Evolutionary conservation across 2,888 invertebrate species (phyloP), one percentile per base, ranked within the genome.

Genomic region (Thalpophila matura): DNA sequence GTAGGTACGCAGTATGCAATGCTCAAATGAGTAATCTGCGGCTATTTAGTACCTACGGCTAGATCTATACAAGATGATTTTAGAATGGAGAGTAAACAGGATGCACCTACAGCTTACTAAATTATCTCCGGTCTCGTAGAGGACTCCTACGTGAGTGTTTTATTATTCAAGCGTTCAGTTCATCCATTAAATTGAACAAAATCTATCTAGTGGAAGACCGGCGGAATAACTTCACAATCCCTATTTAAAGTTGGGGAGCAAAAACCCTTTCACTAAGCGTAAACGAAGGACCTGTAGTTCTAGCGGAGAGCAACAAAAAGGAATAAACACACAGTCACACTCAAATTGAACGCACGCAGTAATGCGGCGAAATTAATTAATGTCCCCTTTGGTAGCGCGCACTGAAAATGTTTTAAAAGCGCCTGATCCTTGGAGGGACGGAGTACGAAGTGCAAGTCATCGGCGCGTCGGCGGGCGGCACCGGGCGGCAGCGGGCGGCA

Each of bases 351-450:
- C 86, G 86, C 86, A 87, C 85, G 82, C 59, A 86, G 84, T 85
- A 85, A 85, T 83, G 86, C 84, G 87, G 86, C 81, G 83, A 91
- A 93, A 94, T 93, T 94, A 94, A 94, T 94, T 92, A 94, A 90
- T 89, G 90, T 89, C 86, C 91, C 87, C 86, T 83, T 87, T 84
- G 82, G 82, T 85, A 83, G 83, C 69, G 83, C 72, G 79, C 79
- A 67, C 67, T 84, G 85, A 87, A 84, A 90, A 90, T 86, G 86
- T 89, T 91, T 91, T 89, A 90, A 91, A 90, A 86, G 86, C 85
- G 82, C 56, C 75, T 83, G 84, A 82, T 84, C 83, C 85, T 79
- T 49, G 72, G 78, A 85, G 89, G 86, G 87, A 84, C 77, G 81
- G 68, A 72, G 74, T 70, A 72, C 62, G 55, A 63, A 87, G 82